Evolutionary conservation across 1,140 invertebrate genomes (phyloP), one percentile per base, ranked within the genome.

Genomic region (Trachymyrmex cornetzi): DNA sequence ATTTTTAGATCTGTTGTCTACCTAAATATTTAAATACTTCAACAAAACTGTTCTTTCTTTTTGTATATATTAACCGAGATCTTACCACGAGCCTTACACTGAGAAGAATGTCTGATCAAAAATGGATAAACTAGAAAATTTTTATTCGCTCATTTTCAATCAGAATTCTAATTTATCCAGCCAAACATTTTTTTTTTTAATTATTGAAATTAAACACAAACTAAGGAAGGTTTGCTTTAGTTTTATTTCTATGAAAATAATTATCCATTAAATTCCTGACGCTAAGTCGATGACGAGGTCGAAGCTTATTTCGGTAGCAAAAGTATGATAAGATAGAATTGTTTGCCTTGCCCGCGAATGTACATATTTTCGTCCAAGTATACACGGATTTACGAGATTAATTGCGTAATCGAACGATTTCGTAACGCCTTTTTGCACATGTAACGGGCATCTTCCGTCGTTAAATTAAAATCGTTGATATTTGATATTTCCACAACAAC

Each of bases 291-390:
- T 63, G 34, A 27, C 27, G 6, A 79, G 19, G n/a, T 24, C 44
- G n/a, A 57, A 48, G 11, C 34, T 74, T 80, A 53, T 80, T 69
- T 44, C 50, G 22, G 48, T 69, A 71, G 63, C 50, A 57, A 71
- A 61, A 71, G 50, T n/a, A 57, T 50, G 79, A 81, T 71, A 81
- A 81, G 79, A 81, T 81, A 81, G 22, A 81, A 57, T 22, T 81
- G 66, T 81, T 81, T 81, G 50, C n/a, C 30, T 66, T 79, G 30
- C 34, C 44, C 66, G 50, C 34, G 14, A 44, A 30, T 44, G 22
- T 81, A 44, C 22, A 38, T 55, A 44, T 53, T 69, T 69, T 67
- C 24, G n/a, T 30, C 14, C n/a, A 14, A n/a, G 12, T 55, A 7
- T 22, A 57, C 16, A n/a, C 16, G 34, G 50, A 59, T 48, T 57